Conservation (phyloP, 2,797 vertebrate species). For the Pantherophis vulpinus region DNA sequence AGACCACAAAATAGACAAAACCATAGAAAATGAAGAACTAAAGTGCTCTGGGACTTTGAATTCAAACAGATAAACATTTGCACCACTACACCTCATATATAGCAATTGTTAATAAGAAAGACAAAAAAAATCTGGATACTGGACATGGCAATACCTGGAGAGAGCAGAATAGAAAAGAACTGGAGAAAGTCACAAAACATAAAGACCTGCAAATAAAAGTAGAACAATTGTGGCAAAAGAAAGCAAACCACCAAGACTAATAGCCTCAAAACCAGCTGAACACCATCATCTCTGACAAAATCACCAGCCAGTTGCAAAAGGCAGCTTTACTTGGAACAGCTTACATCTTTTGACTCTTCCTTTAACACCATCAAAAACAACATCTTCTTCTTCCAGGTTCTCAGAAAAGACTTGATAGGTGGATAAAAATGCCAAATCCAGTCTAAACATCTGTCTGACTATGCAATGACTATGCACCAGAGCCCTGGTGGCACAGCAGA, state of each 20-base stretch:
- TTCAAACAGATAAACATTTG: neutral
- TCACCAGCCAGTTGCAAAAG: neutral
- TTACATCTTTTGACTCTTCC: neutral
- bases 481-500: too few relatives aligned
- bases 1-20: neutral
- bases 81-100: neutral
- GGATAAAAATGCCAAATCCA: neutral
- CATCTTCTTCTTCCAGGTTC: neutral
- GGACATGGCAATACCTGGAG: neutral
- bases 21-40: neutral
- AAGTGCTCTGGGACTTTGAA: neutral
- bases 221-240: neutral
- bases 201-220: neutral
- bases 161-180: neutral
- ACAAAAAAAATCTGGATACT: neutral
- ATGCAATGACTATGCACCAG: neutral
- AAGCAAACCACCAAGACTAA: neutral
- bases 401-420: neutral
- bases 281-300: neutral
- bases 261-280: neutral
- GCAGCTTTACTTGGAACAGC: neutral
- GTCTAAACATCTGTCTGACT: neutral
- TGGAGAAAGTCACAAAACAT: neutral
- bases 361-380: neutral
- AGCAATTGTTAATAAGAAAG: neutral